These are phyloP conservation scores for Tadarida brasiliensis DNA, from an alignment of 2,797 vertebrate genomes.

Conservation along the genomic window DNA sequence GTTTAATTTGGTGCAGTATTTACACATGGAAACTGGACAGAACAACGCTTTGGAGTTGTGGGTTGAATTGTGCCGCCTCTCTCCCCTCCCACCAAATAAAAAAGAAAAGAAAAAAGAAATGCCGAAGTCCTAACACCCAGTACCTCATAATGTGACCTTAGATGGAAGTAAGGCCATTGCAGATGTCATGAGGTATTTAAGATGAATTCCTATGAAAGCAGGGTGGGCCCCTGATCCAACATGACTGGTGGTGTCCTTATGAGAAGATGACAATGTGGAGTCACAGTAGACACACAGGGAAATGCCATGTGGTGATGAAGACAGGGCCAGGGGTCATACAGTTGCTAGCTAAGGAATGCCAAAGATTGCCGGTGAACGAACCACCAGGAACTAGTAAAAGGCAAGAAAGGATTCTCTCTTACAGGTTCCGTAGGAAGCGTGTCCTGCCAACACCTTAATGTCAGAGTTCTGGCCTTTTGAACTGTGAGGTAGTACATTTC, in stretches of 20 bases:
- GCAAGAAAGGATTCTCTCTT: not conserved
- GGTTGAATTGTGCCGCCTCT: not conserved
- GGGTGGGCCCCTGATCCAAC: not conserved
- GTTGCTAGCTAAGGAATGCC: not conserved
- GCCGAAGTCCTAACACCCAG: not conserved
- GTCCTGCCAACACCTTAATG: not conserved
- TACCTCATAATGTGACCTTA: not conserved
- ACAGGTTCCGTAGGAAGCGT: not conserved
- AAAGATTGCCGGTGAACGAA: not conserved
- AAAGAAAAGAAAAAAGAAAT: not conserved
- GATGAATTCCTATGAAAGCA: not conserved
- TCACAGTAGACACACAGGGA: not conserved
- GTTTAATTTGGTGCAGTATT: slow-evolving; percentile 40
- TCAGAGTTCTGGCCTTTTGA: not conserved
- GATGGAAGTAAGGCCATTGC: not conserved
- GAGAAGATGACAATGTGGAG: not conserved
- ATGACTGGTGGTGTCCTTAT: not conserved
- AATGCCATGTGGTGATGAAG: not conserved
- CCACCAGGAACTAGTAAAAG: not conserved
- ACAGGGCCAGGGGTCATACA: too few relatives aligned
- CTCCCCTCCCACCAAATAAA: not conserved
- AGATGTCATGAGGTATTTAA: not conserved
- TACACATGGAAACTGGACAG: not conserved
- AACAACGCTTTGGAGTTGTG: not conserved
- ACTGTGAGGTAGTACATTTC: not conserved